Base-by-base conservation (phyloP, 1,140 invertebrate species). In the Dryas iulia region DNA sequence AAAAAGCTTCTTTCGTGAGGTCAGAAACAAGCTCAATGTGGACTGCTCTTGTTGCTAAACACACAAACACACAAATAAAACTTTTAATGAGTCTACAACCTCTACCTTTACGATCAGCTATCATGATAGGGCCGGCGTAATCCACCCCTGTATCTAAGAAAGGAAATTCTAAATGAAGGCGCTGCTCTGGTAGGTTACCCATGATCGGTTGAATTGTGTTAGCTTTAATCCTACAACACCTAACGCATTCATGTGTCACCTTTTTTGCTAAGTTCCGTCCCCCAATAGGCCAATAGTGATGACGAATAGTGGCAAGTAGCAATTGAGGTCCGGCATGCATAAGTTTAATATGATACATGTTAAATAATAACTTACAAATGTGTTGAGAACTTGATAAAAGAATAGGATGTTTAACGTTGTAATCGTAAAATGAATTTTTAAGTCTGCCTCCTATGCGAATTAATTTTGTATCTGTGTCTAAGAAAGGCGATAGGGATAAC, bases 91-190 rank as follows among this genome's bases (percentile, higher is more conserved):
- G 56, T 14, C 65, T 76, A 35, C 59, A 65, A 6, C 78, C 80
- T 21, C 78, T 62, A 25, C 79, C 78, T 35, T 75, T 79, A 14
- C 69, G 63, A 24, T 74, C 59, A 11, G 75, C 73, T 21, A 82
- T 76, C 39, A 74, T 7, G 2, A 84, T 69, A 23, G 87, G 83
- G 1, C 84, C 84, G 3, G 82, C 76, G 33, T 77, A 89, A 65
- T 88, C 86, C 0, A 82, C 59, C 1, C 78, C 78, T 14, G 26
- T 61, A 7, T 73, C 11, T 18, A 67, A 25, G 26, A 78, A 78
- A 10, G 73, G 73, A 67, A 71, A 78, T 35, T 66, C 68, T 58
- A 63, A 53, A 0, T 71, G 18, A 14, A 59, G n/a, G 61, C 73
- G 58, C 6, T 60, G 10, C 3, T 2, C n/a, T 2, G 73, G 73